A percentile compares a stretch with the other conserved stretches of the same genome.
Conservation (phyloP, 2,888 invertebrate genomes). For the Tethea ocularis region DNA sequence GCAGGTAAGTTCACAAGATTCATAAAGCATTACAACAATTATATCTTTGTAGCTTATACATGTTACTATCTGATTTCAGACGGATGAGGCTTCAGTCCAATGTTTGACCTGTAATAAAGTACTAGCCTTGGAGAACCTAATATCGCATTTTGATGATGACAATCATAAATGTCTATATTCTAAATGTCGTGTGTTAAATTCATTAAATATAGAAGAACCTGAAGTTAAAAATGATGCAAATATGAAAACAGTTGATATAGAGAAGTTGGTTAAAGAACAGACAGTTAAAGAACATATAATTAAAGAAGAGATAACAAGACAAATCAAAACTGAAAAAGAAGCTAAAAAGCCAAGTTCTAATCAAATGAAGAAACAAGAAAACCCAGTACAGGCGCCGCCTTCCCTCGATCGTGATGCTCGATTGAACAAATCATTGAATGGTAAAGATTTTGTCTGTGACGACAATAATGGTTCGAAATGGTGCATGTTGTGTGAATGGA, state of each 20-base stretch:
- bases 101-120: conserved; percentile 54
- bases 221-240: conserved; percentile 1
- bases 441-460: conserved; percentile 28
- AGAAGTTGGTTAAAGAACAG: conserved; percentile 6
- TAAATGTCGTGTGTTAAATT: conserved; percentile 15
- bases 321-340: conserved; percentile 10
- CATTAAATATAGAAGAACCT: background rate
- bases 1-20: conserved; percentile 39
- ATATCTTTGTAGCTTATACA: too few relatives aligned
- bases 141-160: conserved; percentile 28
- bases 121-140: conserved; percentile 23
- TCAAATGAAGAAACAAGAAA: background rate
- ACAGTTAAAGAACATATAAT: conserved; percentile 5
- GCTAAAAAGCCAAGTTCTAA: background rate
- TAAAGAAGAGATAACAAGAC: background rate
- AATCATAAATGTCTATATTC: conserved; percentile 33
- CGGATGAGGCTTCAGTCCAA: conserved; percentile 50
- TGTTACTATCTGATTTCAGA: conserved; percentile 32
- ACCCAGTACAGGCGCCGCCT: background rate
- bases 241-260: conserved; percentile 8
- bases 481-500: conserved; percentile 43
- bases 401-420: conserved; percentile 17
- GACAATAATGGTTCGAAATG: conserved; percentile 22
- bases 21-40: background rate
- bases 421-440: conserved; percentile 27